Evolutionary conservation across 2,113 vertebrate genomes (phyloP), one percentile per base, ranked within the genome.

Genomic region (Taxidea taxus): DNA sequence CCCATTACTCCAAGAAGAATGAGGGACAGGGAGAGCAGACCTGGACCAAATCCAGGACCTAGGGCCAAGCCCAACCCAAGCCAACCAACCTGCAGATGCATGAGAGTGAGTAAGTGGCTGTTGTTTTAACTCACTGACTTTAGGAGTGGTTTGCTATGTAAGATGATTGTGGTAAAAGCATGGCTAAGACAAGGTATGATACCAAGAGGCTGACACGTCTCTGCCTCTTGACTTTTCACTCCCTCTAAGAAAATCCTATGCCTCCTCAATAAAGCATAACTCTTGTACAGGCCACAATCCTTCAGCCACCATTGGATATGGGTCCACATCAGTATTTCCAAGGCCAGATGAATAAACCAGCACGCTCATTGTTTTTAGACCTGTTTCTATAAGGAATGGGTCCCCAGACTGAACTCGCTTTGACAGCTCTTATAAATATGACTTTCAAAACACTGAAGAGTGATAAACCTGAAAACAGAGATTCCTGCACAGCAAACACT

Each of bases 181-280:
- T 88, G 44, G 96, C 87, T 95, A 66, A 96, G 34, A 47, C 72
- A 90, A 64, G 18, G 1, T 29, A 7, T 23, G 72, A n/a, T 42
- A 75, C 7, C 21, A 34, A 70, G 39, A 92, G n/a, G 72, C 12
- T 39, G 58, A 54, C n/a, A 39, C 16, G 14, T n/a, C 18, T 70
- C 84, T 16, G 31, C 47, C 37, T 74, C 86, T 31, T 74, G 60
- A 11, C 34, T 27, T 60, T 49, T 56, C 20, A 1, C 14, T 72
- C 39, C 78, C 74, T 83, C 14, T 7, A 37, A 90, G 87, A 15
- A 83, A 77, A 64, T 14, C 51, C 66, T n/a, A 27, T 27, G 25
- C 75, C 34, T 91, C 47, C 90, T 56, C 25, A 77, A 14, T 44
- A 29, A 72, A 75, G 27, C 3, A 1, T 0, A 51, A 42, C 44